Conservation (phyloP, 2,888 invertebrate genomes). For the Athalia circularis region DNA sequence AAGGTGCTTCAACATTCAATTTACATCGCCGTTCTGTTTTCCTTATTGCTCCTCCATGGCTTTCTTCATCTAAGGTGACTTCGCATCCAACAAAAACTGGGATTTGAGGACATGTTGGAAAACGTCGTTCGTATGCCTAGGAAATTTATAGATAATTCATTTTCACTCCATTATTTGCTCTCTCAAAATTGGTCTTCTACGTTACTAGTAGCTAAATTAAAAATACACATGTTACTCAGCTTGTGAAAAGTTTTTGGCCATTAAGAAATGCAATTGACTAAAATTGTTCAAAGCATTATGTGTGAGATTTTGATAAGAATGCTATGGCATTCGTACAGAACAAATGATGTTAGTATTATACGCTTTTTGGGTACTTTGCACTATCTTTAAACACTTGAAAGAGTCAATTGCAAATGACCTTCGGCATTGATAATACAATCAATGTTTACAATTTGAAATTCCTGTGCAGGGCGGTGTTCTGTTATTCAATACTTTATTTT, state of each 20-base stretch:
- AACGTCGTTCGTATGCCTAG: constrained; percentile 95
- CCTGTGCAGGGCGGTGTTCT: not conserved
- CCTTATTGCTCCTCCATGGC: constrained; percentile 86
- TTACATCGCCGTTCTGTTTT: constrained; percentile 91
- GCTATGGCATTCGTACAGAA: no score
- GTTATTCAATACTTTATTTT: not conserved
- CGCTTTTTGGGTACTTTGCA: no score
- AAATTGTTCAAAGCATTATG: no score
- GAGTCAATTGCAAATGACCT: constrained; percentile 13
- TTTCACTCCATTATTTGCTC: no score
- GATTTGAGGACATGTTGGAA: constrained; percentile 95
- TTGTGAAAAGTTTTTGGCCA: no score
- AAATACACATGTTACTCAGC: no score
- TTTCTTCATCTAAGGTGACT: constrained; percentile 85
- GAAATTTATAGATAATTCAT: constrained; percentile 51
- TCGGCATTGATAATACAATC: not conserved
- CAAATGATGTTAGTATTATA: no score
- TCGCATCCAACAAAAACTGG: constrained; percentile 94
- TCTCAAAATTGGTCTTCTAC: no score
- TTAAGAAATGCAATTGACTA: no score
- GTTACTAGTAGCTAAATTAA: no score
- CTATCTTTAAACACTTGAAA: not conserved
- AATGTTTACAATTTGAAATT: not conserved
- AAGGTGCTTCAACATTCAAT: constrained; percentile 94
- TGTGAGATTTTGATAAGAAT: no score